Conservation (phyloP, 2,888 invertebrate species). For the Drosophila leonis region DNA sequence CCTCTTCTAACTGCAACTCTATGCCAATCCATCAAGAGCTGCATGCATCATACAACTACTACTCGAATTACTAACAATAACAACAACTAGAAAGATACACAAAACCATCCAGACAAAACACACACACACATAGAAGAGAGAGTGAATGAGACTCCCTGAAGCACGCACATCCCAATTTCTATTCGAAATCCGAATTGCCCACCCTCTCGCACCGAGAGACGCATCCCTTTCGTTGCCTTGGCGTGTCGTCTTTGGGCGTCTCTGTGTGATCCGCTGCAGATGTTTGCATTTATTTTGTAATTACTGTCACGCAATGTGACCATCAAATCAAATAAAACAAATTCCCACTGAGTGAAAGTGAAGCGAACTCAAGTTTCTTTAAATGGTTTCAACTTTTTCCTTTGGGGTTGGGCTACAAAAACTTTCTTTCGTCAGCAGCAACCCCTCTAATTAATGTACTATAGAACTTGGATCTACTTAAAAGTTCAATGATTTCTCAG, state of each 20-base stretch:
- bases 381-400: constrained; percentile 33
- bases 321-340: constrained; percentile 79
- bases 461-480: constrained; percentile 12
- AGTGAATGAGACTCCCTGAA: constrained; percentile 21
- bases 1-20: constrained; percentile 53
- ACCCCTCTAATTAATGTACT: constrained; percentile 55
- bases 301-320: constrained; percentile 85
- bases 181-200: neutral
- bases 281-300: constrained; percentile 84
- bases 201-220: neutral
- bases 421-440: constrained; percentile 16
- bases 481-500: constrained; percentile 30
- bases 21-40: constrained; percentile 75
- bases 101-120: constrained; percentile 13
- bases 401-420: constrained; percentile 4
- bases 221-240: constrained; percentile 40
- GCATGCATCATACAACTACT: constrained; percentile 61
- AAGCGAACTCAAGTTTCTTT: constrained; percentile 36
- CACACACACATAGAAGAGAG: constrained; percentile 3
- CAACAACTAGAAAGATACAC: constrained; percentile 42
- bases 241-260: constrained; percentile 40
- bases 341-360: constrained; percentile 48
- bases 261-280: constrained; percentile 80
- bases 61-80: constrained; percentile 73
- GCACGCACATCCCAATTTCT: constrained; percentile 40